Percentiles rank a stretch among this genome's conserved stretches.
phyloP scores from a whole-genome alignment of 2,797 vertebrate species.

The Gorsachius magnificus region DNA sequence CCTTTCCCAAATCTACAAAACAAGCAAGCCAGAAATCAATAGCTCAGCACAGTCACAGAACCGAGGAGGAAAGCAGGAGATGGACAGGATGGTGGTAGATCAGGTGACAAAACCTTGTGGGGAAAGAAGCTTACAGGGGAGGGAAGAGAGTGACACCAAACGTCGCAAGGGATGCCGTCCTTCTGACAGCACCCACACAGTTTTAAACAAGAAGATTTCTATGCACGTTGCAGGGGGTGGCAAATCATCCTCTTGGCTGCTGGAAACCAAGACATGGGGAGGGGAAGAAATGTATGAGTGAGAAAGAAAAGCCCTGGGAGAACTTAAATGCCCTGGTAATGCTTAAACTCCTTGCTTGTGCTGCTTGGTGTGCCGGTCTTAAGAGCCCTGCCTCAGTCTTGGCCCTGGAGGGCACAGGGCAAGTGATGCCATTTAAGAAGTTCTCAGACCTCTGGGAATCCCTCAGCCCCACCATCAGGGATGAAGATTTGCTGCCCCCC shows the following conservation, averaged over 20 bases:
- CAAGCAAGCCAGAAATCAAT: neutral
- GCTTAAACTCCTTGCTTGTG: neutral
- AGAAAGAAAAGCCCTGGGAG: neutral
- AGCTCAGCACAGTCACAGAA: neutral
- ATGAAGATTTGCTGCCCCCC: neutral
- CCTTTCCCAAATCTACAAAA: neutral
- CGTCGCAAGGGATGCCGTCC: neutral
- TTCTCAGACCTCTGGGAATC: neutral
- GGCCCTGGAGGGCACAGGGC: neutral
- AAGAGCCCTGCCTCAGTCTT: neutral
- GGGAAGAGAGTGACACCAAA: neutral
- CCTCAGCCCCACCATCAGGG: neutral
- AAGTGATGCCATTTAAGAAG: neutral
- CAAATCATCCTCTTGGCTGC: neutral
- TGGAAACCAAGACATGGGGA: neutral
- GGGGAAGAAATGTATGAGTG: neutral
- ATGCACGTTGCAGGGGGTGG: no score
- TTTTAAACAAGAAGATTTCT: neutral
- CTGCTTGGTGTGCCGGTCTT: neutral
- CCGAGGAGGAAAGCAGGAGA: neutral
- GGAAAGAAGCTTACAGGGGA: neutral
- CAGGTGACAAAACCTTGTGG: neutral
- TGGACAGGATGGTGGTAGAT: fast-evolving
- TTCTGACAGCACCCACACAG: neutral
- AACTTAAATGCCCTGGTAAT: neutral